Conservation (phyloP, 2,113 vertebrate genomes). For the Callithrix jacchus region DNA sequence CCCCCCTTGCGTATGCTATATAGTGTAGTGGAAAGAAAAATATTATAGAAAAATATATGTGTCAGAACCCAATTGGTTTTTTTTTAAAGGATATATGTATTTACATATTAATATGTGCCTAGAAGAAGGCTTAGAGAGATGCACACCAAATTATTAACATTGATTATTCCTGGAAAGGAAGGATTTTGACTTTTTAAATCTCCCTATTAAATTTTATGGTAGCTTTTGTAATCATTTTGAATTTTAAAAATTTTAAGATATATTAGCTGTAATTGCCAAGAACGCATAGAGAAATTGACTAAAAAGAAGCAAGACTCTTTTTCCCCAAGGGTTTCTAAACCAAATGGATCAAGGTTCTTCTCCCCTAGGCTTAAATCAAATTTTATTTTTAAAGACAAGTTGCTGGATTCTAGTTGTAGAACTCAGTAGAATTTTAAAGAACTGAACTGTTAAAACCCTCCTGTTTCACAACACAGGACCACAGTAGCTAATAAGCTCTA, state of each 20-base stretch:
- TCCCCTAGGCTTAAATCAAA: not conserved
- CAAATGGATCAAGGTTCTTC: not conserved
- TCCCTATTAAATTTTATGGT: not conserved
- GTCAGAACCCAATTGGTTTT: not conserved
- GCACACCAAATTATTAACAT: not conserved
- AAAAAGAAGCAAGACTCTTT: not conserved
- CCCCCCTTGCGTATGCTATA: not conserved
- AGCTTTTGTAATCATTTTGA: not conserved
- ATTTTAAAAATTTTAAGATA: not conserved
- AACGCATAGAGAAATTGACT: not conserved
- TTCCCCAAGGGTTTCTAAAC: not conserved
- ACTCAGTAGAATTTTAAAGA: not conserved
- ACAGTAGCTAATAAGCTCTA: not conserved
- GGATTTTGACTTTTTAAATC: not conserved
- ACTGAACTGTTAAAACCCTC: not conserved
- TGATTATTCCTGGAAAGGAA: not conserved
- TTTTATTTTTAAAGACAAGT: constrained; percentile 15
- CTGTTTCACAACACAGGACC: not conserved
- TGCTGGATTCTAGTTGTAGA: not conserved
- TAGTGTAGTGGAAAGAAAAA: not conserved
- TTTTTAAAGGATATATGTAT: not conserved
- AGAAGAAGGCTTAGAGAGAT: not conserved
- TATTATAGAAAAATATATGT: not conserved
- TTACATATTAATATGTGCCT: not conserved
- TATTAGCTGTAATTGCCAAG: not conserved